phyloP scores from a whole-genome alignment of 2,113 vertebrate genomes.

The Carassius gibelio region DNA sequence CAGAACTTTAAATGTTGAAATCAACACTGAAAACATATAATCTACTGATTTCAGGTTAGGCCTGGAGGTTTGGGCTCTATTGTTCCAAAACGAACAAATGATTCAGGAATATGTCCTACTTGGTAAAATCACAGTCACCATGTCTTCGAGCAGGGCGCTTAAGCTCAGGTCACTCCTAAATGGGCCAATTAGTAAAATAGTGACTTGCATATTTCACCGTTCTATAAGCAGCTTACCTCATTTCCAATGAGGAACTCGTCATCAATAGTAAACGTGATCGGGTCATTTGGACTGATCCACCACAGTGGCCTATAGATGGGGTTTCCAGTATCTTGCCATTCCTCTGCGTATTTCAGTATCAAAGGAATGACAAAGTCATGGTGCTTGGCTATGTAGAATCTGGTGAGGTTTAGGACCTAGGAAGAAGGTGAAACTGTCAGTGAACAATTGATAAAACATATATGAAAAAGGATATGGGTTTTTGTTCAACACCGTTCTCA shows the following conservation, averaged over 20 bases:
- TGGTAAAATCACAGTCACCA: neutral
- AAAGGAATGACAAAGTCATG: slow-evolving; percentile 80
- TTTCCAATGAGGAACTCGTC: slow-evolving; percentile 91
- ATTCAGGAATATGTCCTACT: neutral
- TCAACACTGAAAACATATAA: neutral
- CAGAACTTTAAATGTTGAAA: neutral
- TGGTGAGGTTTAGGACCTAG: slow-evolving; percentile 85
- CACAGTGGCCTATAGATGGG: slow-evolving; percentile 86
- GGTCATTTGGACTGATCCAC: slow-evolving; percentile 87
- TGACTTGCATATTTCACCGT: neutral
- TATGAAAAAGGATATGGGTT: slow-evolving; percentile 28
- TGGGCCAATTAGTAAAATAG: neutral
- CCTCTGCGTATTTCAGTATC: slow-evolving; percentile 77
- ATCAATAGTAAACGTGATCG: slow-evolving; percentile 78
- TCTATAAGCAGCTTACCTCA: slow-evolving; percentile 73
- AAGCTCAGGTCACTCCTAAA: neutral
- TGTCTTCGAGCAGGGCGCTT: neutral
- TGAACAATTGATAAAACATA: neutral
- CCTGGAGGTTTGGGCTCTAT: neutral
- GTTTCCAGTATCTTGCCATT: slow-evolving; percentile 75
- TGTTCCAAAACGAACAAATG: neutral
- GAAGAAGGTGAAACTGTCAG: neutral
- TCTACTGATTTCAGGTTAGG: slow-evolving; percentile 3
- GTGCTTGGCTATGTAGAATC: slow-evolving; percentile 78
- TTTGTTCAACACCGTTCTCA: slow-evolving; percentile 60